Base-by-base conservation (phyloP, 2,113 vertebrate genomes). In the Mungos mungo region DNA sequence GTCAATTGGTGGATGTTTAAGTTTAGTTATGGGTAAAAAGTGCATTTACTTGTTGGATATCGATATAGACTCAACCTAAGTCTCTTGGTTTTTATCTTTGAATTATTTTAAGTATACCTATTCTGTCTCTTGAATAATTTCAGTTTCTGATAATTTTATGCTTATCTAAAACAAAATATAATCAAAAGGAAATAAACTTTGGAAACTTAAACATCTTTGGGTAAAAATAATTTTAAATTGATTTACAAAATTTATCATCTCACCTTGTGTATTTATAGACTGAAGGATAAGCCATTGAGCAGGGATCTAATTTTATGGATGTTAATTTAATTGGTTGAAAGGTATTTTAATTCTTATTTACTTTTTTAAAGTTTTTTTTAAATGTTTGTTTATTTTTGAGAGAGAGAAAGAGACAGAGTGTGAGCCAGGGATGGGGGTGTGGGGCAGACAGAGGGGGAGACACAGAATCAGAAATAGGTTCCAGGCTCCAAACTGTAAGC, bases 191-290 rank as follows among this genome's bases (percentile, higher is more conserved):
- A 93, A 68, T 13, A 95, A 86, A 52, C 14, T 11, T 80, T 83
- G 92, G 38, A 87, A 54, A 79, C 14, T 68, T 54, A 41, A 95
- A 66, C 3, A 54, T 23, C 47, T 96, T 12, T 47, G 0, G 88
- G 33, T 79, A 92, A 96, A 93, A 90, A 38, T 33, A 84, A 86
- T 54, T 94, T 79, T 72, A 88, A 93, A 87, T 95, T 57, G 14
- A 79, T 74, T 96, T 92, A 16, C 83, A 77, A 85, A n/a, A 85
- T 85, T 57, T 66, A n/a, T 72, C 47, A 60, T 31, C 41, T 89
- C 3, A 88, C 33, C 23, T 95, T 25, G 81, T 71, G 9, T 77
- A 29, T 85, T 88, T 93, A 82, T 38, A 89, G 15, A 84, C 47
- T 83, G 80, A 52, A 91, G 38, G 65, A 66, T 94, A 88, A 93